Base-by-base conservation (phyloP, 2,113 vertebrate species). In the Salvelinus namaycush region DNA sequence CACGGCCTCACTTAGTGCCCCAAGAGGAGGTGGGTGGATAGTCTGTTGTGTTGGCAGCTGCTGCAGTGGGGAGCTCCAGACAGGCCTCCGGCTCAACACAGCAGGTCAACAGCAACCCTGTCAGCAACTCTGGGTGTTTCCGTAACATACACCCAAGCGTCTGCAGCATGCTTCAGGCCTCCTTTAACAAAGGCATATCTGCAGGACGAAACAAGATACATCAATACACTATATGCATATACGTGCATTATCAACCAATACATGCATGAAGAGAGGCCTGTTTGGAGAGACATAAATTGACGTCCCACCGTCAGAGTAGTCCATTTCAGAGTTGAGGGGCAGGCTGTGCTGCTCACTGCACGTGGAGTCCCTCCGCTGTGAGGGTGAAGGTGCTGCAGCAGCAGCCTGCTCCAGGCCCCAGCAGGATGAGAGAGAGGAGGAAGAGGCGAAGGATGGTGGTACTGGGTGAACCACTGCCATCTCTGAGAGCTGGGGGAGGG, bases 171-270 rank as follows among this genome's bases (percentile, higher is more conserved):
- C 77, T 91, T 99, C 95, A 98, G 78, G 97, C 96, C 93, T 99
- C 97, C 92, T 99, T 98, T 88, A 99, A 73, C 85, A 99, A 93
- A 5, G 98, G 98, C 90, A 98, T 98, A 93, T 99, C 98, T 99
- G 91, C 78, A 77, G 57, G 62, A 29, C 13, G 80, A 24, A 77
- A 49, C 3, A 7, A 78, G 49, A 6, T 4, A 54, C 6, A 5
- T 12, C 6, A 70, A 2, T 49, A 48, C 12, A 65, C 48, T 31
- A 29, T 48, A 59, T 20, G 18, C 67, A 26, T 29, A 65, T 0
- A 3, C 5, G 4, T 9, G 20, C 54, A n/a, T 39, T 18, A 39
- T 13, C 27, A 8, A 7, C 27, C 13, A 18, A 29, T 4, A 71
- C 59, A 4, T 12, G 39, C 14, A 13, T 3, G 31, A 29, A 34